Base-by-base conservation (phyloP, 1,140 invertebrate species). In the Pseudoatta argentina region DNA sequence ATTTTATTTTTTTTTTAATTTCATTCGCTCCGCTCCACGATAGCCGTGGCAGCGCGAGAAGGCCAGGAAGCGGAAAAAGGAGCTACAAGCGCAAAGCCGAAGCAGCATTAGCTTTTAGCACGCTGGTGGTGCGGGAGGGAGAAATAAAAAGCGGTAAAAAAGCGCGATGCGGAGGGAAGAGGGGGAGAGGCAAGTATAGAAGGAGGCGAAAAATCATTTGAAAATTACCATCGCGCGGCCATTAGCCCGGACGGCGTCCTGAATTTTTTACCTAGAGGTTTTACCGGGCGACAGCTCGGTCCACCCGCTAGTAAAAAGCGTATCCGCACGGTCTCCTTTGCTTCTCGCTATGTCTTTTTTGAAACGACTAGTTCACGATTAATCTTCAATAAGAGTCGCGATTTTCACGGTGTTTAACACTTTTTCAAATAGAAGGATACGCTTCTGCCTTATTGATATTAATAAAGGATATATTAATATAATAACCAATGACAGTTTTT, bases 31-130 rank as follows among this genome's bases (percentile, higher is more conserved):
- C 55, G n/a, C 66, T 69, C 66, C 73, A 85, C 72, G 30, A 44
- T 79, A 82, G 61, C 72, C 24, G 57, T 69, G 27, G 44, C 72
- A 69, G 66, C 64, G 64, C 4, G 78, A 76, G 76, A 87, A 86
- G 87, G 76, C 66, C 24, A 71, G 44, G 53, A 67, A 66, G 72
- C 53, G 79, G 67, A 73, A 83, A 83, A 91, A 88, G 87, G 78
- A 87, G 53, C 83, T 79, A 71, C 51, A 78, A 71, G 64, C 75
- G 89, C 72, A 82, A 77, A 86, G 78, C 78, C 78, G 61, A 64
- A 64, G 71, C 66, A 86, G 87, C 93, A 92, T 93, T 93, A 93
- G 93, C 93, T 94, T 94, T 94, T 93, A 94, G 91, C 91, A 86
- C 55, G 78, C 67, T 81, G 64, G 44, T 44, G 76, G 64, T 8